phyloP scores from a whole-genome alignment of 1,140 invertebrate genomes.

The Brachionus rotundiformis region DNA sequence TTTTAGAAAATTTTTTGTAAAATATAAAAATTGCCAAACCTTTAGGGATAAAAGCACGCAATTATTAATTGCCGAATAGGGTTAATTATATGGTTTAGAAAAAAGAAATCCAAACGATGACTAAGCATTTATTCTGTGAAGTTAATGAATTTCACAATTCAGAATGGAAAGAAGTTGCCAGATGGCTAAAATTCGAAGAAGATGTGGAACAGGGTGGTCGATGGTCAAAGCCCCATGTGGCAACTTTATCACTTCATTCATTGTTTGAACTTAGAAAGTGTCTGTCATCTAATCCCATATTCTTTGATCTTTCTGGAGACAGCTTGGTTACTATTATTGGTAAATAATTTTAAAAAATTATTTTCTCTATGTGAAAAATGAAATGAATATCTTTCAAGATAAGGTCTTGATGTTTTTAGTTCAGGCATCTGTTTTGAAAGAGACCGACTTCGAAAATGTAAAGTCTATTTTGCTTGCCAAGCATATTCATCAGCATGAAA shows the following conservation, averaged over 20 bases:
- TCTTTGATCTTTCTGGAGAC: conserved; percentile 59
- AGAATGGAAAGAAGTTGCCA: conserved; percentile 50
- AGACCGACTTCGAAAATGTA: conserved; percentile 76
- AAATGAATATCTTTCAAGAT: neutral
- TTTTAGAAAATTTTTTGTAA: neutral
- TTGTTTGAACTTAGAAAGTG: conserved; percentile 62
- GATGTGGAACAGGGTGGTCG: conserved; percentile 64
- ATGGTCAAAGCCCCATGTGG: conserved; percentile 66
- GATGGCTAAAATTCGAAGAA: conserved; percentile 66
- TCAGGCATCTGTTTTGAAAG: conserved; percentile 66
- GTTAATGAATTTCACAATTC: conserved; percentile 13
- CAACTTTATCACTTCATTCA: conserved; percentile 62
- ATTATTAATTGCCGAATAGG: neutral
- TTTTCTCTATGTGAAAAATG: neutral
- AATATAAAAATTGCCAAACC: neutral
- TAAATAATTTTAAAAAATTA: conserved; percentile 64
- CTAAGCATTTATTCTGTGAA: conserved; percentile 48
- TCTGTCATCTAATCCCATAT: conserved; percentile 59
- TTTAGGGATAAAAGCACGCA: neutral
- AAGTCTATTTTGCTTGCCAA: conserved; percentile 82
- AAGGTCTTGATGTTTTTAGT: neutral
- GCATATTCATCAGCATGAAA: conserved; percentile 82
- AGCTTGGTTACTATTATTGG: conserved; percentile 81
- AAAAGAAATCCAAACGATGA: neutral
- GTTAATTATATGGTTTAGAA: neutral